Base-by-base conservation (phyloP, 2,888 invertebrate species). In the Agonopterix alstromeriana region DNA sequence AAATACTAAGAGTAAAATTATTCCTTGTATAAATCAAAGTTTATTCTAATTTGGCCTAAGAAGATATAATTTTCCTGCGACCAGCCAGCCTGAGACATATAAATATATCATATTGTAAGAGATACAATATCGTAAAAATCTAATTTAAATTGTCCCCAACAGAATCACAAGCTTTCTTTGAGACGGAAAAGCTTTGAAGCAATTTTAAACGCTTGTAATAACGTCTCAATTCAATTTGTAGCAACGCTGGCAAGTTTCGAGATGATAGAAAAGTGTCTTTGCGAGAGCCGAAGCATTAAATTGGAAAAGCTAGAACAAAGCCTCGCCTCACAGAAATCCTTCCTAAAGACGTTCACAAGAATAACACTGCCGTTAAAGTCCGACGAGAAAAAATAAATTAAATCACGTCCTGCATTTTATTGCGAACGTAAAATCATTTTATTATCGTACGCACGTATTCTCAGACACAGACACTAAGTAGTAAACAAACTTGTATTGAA, bases 141-240 rank as follows among this genome's bases (percentile, higher is more conserved):
- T 27, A 27, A 27, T 27, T 27, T 27, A 27, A 27, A 27, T 7
- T 27, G 27, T 27, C 27, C 27, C 5, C 14, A 42, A 11, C 3
- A 42, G 14, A 14, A 27, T 27, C 27, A 27, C 27, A 27, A 27
- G 11, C 10, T 36, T 44, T 44, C 40, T 44, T 43, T 40, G 27
- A 46, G 36, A 44, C 10, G 35, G 43, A 43, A 10, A 42, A 48
- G 45, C 42, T 47, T 47, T 48, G 46, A 56, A 54, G 58, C 46
- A 48, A 52, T 55, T 27, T 27, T 58, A 63, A 64, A 60, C 55
- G 54, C 49, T 61, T 58, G 56, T 58, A 59, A 58, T 60, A 60
- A 62, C 54, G 57, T 65, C 66, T 68, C 54, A 60, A 63, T 75
- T 71, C 60, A 70, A 70, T 74, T 73, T 71, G 63, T 57, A 53